Percentiles rank a stretch among this genome's conserved stretches.
Evolutionary conservation across 2,113 vertebrate species (phyloP).

Genomic region (Abramis brama): DNA sequence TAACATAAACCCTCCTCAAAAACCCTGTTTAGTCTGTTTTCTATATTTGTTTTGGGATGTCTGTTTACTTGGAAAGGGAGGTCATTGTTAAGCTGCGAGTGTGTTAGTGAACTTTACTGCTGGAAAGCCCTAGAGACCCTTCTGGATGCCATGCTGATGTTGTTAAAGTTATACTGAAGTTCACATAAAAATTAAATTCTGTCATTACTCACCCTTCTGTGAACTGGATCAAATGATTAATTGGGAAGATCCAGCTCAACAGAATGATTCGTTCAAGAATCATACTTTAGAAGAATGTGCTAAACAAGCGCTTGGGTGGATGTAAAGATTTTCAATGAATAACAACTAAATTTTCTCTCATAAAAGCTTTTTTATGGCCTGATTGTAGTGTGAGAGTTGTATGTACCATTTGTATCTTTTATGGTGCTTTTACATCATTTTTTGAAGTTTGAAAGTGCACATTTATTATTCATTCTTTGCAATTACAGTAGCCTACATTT

Average conservation of each 20-base stretch:
- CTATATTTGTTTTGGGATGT: slow-evolving; percentile 5
- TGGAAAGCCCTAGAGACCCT: neutral
- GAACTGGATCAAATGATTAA: neutral
- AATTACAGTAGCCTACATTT: neutral
- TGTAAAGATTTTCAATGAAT: neutral
- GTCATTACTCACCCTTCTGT: neutral
- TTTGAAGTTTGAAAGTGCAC: neutral
- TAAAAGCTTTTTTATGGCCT: neutral
- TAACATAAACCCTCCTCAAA: slow-evolving; percentile 15
- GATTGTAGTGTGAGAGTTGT: neutral
- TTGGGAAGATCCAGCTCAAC: neutral
- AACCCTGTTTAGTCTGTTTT: slow-evolving; percentile 35
- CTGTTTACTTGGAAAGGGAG: slow-evolving; percentile 25
- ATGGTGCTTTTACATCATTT: neutral
- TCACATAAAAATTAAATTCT: too few species aligned
- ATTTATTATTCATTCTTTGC: neutral
- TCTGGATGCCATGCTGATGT: neutral
- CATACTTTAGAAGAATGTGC: neutral
- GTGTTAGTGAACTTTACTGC: slow-evolving; percentile 2
- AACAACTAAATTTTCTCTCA: neutral
- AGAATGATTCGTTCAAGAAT: neutral
- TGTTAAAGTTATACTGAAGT: neutral
- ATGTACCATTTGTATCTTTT: neutral
- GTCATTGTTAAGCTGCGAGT: slow-evolving; percentile 2
- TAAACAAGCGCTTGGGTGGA: neutral